Percentiles rank a stretch among this genome's conserved stretches.
These are phyloP conservation scores for Eristalinus aeneus DNA, from an alignment of 2,888 invertebrate genomes.

Conservation along the genomic window DNA sequence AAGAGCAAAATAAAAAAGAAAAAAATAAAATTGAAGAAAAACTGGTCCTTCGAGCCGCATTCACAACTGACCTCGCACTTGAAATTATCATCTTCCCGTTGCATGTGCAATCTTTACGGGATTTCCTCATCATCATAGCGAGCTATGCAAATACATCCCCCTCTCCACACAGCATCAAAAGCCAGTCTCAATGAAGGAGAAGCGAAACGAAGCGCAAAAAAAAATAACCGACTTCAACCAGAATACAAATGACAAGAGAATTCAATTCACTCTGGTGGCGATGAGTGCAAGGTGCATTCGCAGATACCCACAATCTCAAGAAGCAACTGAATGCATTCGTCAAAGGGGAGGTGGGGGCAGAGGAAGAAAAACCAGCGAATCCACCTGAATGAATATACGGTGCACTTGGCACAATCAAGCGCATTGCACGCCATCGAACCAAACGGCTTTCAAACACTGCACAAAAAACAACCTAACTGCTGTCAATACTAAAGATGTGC, in stretches of 20 bases:
- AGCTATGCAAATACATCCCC: neutral
- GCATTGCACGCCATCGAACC: constrained; percentile 2
- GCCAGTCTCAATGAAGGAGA: constrained; percentile 41
- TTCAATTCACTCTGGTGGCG: constrained; percentile 48
- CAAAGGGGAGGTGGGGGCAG: constrained; percentile 20
- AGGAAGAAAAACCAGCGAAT: constrained; percentile 25
- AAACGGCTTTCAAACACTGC: constrained; percentile 57
- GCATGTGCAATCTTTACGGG: constrained; percentile 7
- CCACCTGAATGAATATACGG: constrained; percentile 61
- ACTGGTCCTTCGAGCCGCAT: constrained; percentile 42
- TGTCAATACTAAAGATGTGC: constrained; percentile 13
- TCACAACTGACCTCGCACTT: constrained; percentile 57
- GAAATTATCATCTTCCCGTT: constrained; percentile 56
- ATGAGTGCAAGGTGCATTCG: constrained; percentile 48
- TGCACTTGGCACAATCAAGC: constrained; percentile 54
- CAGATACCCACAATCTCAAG: constrained; percentile 47
- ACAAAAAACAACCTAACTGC: constrained; percentile 12
- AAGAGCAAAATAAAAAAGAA: neutral
- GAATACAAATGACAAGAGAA: constrained; percentile 67
- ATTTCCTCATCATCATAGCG: constrained; percentile 21
- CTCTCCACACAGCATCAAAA: neutral
- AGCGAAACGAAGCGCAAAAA: too few relatives aligned
- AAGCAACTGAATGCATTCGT: constrained; percentile 63
- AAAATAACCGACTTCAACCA: constrained; percentile 45
- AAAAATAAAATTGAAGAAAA: neutral